phyloP scores from a whole-genome alignment of 2,888 invertebrate species.

The Blomia tropicalis region DNA sequence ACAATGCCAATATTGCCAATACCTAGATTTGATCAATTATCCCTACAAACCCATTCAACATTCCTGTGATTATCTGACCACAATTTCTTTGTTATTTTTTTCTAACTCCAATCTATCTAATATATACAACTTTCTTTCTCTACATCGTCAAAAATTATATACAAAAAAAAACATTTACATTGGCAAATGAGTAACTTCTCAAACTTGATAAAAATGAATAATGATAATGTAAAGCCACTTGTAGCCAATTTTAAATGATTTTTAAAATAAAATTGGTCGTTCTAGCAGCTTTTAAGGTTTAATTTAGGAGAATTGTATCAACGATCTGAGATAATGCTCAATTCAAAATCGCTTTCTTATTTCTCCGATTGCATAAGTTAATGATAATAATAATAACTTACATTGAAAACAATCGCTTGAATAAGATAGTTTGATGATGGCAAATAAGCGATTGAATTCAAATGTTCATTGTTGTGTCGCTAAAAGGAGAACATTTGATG shows the following conservation, averaged over 20 bases:
- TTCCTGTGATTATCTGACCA: constrained; percentile 1
- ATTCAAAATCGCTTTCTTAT: constrained; percentile 19
- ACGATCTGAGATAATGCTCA: not conserved
- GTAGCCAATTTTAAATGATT: constrained; percentile 21
- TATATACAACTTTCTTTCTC: not conserved
- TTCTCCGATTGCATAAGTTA: constrained; percentile 4
- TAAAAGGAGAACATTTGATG: no score
- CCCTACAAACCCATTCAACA: no score
- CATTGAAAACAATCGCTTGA: not conserved
- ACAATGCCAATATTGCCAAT: not conserved
- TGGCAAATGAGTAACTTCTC: not conserved
- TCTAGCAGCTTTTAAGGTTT: constrained; percentile 17
- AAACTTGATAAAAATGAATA: not conserved
- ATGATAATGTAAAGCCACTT: constrained; percentile 6
- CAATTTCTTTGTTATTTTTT: constrained; percentile 2
- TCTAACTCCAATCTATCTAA: constrained; percentile 7
- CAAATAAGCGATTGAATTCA: no score
- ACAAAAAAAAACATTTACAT: not conserved
- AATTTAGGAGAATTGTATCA: constrained; percentile 24
- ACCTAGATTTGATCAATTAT: no score
- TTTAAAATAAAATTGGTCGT: constrained; percentile 22
- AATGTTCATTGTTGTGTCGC: no score
- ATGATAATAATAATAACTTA: not conserved
- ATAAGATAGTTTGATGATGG: no score
- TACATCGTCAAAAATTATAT: not conserved